Evolutionary conservation across 1,140 invertebrate genomes (phyloP).

Genomic region (Archivesica marissinica): DNA sequence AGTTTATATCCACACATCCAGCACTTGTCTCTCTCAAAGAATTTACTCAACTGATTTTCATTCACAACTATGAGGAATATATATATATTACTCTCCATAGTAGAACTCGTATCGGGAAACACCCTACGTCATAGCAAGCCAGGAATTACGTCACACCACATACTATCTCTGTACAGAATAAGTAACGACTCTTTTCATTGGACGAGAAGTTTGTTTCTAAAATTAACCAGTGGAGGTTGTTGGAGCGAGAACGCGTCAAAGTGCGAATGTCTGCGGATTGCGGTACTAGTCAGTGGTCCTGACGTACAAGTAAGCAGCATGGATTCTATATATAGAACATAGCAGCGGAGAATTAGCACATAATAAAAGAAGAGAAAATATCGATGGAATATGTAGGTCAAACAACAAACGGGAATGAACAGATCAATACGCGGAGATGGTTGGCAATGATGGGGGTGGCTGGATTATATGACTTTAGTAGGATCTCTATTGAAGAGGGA

Average conservation of each 20-base stretch:
- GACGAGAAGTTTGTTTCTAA: slow-evolving; percentile 22
- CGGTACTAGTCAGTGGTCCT: slow-evolving; percentile 32
- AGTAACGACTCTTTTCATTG: slow-evolving; percentile 41
- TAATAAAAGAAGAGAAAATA: slow-evolving; percentile 37
- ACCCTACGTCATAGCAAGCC: slow-evolving; percentile 38
- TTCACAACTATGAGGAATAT: slow-evolving; percentile 25
- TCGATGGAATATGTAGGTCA: slow-evolving; percentile 37
- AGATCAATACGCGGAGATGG: neutral
- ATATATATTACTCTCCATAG: slow-evolving; percentile 47
- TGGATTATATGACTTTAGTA: slow-evolving; percentile 5
- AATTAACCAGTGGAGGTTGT: slow-evolving; percentile 21
- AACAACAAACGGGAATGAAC: neutral
- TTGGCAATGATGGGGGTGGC: neutral
- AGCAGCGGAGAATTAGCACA: slow-evolving; percentile 25
- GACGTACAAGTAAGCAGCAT: slow-evolving; percentile 10
- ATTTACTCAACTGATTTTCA: slow-evolving; percentile 38
- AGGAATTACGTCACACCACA: slow-evolving; percentile 47
- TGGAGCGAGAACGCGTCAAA: slow-evolving; percentile 11
- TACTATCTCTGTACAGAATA: slow-evolving; percentile 13
- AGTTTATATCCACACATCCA: neutral
- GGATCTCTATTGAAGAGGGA: neutral
- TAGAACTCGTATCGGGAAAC: slow-evolving; percentile 54
- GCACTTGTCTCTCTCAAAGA: slow-evolving; percentile 34
- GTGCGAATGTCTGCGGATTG: slow-evolving; percentile 26
- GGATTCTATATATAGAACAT: slow-evolving; percentile 34